Evolutionary conservation across 2,797 vertebrate species (phyloP), one percentile per base, ranked within the genome.

Genomic region (Fringilla coelebs): DNA sequence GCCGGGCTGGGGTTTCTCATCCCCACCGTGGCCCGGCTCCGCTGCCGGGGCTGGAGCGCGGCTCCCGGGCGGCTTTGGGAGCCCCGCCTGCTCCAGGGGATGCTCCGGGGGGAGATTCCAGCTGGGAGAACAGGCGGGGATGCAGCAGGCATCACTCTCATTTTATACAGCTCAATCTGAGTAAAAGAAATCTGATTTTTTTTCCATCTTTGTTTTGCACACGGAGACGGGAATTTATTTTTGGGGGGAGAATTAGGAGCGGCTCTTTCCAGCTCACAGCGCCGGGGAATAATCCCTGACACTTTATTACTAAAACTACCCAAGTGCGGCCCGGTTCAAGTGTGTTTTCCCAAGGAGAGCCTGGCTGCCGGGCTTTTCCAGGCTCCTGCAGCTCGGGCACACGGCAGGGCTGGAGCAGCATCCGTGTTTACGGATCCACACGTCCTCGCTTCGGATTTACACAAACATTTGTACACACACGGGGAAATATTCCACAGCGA

Each of bases 201-300:
- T 22, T 28, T 20, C 9, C 20, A 28, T 6, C 5, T 79, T 70
- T 48, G 6, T 31, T 29, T 54, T 24, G 17, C 22, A 31, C 21
- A 1, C 5, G 16, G 48, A 28, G 26, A 48, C 14, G 24, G 13
- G 45, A 73, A 73, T 66, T 89, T 24, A 9, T 32, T 57, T 60
- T 75, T n/a, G 10, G 2, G 1, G 2, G 3, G 14, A 7, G 9
- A 16, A 0, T 13, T 51, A 16, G n/a, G 28, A 88, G 19, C 6
- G 14, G 55, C 26, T 63, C 36, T 66, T 65, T n/a, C 51, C 80
- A 34, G 31, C 45, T 85, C 49, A 4, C 72, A 43, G 46, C 2
- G 3, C 46, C 0, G 1, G n/a, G 31, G 24, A 43, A 46, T 2
- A 7, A 83, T 46, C 45, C 48, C 26, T 24, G 36, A 3, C 9